Conservation (phyloP, 2,113 vertebrate genomes). For the Cinclus mexicanus region DNA sequence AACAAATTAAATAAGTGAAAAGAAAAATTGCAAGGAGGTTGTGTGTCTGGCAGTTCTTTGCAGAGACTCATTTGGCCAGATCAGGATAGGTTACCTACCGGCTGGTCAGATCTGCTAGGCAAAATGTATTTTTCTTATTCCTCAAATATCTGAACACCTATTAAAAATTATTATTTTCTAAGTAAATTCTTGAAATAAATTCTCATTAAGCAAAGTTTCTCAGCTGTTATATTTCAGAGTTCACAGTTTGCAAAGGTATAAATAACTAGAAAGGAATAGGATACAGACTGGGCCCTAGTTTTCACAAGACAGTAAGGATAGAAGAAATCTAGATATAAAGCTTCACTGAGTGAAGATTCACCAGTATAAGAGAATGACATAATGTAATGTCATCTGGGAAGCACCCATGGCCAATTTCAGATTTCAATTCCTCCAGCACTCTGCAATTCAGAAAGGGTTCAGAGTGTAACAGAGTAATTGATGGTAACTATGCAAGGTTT, state of each 20-base stretch:
- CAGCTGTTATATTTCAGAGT: not conserved
- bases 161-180: not conserved
- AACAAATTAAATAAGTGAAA: rapidly evolving
- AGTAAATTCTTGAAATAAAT: not conserved
- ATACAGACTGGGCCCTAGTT: not conserved
- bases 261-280: not conserved
- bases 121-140: not conserved
- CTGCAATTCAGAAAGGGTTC: not conserved
- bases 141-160: not conserved
- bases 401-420: not conserved
- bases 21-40: rapidly evolving
- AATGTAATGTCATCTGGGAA: not conserved
- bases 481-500: not conserved
- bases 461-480: not conserved
- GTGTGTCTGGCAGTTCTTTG: not conserved
- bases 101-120: not conserved
- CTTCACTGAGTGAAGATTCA: not conserved
- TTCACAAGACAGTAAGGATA: not conserved
- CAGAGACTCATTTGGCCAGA: not conserved
- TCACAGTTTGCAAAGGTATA: not conserved
- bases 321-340: not conserved
- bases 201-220: not conserved
- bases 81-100: rapidly evolving
- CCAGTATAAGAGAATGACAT: not conserved
- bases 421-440: not conserved